A percentile compares a stretch with the other conserved stretches of the same genome.
phyloP scores from a whole-genome alignment of 1,140 invertebrate species.

The Zaprionus capensis region DNA sequence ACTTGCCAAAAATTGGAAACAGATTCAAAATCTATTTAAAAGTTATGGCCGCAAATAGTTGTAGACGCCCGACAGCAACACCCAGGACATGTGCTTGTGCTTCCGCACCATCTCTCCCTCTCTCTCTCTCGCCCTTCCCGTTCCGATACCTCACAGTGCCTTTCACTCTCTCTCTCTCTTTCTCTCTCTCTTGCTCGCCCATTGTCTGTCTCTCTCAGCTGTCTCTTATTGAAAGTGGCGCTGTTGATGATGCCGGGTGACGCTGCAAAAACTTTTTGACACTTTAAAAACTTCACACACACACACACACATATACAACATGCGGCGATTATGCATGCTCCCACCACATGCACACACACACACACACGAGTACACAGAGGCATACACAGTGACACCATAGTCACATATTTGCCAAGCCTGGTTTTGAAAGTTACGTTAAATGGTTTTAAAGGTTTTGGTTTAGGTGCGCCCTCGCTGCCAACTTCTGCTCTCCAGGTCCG shows the following conservation, averaged over 20 bases:
- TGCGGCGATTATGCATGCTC: conserved; percentile 13
- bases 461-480: conserved; percentile 8
- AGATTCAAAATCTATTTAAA: conserved; percentile 41
- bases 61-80: conserved; percentile 5
- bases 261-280: conserved; percentile 44
- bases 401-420: conserved; percentile 22
- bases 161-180: not conserved
- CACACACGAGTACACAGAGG: not conserved
- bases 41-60: conserved; percentile 40
- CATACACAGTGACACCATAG: conserved; percentile 12
- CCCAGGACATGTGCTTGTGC: conserved; percentile 5
- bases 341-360: conserved; percentile 1
- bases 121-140: not conserved
- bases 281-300: conserved; percentile 41
- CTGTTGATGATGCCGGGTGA: conserved; percentile 33
- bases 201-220: conserved; percentile 2
- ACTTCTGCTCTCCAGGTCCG: conserved; percentile 6
- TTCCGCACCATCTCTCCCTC: not conserved
- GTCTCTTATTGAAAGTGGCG: conserved; percentile 24
- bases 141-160: too few relatives aligned
- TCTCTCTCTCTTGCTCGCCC: not conserved
- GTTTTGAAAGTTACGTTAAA: conserved; percentile 38
- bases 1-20: conserved; percentile 26
- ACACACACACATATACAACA: not conserved
- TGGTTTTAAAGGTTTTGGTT: conserved; percentile 34